Conservation (phyloP, 2,888 invertebrate genomes). For the Tinea semifulvella region DNA sequence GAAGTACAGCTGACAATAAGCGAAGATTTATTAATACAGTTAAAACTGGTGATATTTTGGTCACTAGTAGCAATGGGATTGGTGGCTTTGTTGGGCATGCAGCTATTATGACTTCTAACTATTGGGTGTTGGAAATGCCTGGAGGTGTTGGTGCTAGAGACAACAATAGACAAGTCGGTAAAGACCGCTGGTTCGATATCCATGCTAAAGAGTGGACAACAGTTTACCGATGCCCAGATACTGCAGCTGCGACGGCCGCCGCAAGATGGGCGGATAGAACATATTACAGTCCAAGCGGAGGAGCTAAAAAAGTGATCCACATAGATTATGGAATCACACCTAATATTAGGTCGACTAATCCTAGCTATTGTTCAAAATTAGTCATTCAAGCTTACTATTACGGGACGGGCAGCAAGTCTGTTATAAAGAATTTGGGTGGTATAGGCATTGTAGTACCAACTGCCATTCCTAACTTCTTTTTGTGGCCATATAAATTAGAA, state of each 20-base stretch:
- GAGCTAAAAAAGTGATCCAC: conserved; percentile 31
- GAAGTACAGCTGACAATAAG: conserved; percentile 35
- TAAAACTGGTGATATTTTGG: conserved; percentile 35
- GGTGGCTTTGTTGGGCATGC: conserved; percentile 36
- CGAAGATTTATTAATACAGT: conserved; percentile 34
- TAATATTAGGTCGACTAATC: conserved; percentile 29
- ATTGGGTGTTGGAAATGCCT: conserved; percentile 39
- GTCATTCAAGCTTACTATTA: conserved; percentile 38
- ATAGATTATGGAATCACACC: conserved; percentile 31
- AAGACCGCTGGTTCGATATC: conserved; percentile 34
- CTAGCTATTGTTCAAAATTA: conserved; percentile 41
- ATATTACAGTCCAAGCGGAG: conserved; percentile 32
- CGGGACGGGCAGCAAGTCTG: conserved; percentile 31
- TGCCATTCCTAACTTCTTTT: conserved; percentile 33
- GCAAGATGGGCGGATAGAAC: conserved; percentile 32
- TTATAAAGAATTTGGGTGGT: conserved; percentile 23
- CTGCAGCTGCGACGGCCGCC: conserved; percentile 26
- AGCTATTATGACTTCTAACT: conserved; percentile 37
- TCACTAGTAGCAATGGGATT: conserved; percentile 26
- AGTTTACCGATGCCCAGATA: conserved; percentile 33
- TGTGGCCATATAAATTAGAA: conserved; percentile 29
- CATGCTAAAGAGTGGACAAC: conserved; percentile 36
- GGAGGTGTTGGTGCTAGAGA: conserved; percentile 25
- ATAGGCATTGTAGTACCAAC: conserved; percentile 29
- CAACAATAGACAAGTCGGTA: conserved; percentile 35